Percentiles rank a stretch among this genome's conserved stretches.
Evolutionary conservation across 2,113 vertebrate species (phyloP).

Genomic region (Phoxinus phoxinus): DNA sequence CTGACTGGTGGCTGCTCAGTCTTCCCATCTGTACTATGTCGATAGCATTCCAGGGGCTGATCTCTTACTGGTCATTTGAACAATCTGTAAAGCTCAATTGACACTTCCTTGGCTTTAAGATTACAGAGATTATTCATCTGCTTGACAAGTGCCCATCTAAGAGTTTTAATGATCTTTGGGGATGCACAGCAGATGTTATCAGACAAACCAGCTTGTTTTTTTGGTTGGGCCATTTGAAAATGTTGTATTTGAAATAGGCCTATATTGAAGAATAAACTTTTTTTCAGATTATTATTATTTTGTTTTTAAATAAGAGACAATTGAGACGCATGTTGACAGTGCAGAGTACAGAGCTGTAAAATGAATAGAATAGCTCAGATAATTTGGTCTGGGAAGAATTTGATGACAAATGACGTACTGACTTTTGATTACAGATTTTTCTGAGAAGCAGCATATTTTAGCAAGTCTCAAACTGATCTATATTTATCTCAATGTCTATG

Average conservation of each 20-base stretch:
- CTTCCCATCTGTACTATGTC: conserved; percentile 53
- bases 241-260: background rate
- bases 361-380: background rate
- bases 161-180: background rate
- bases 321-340: no score
- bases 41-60: background rate
- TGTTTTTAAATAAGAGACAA: no score
- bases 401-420: background rate
- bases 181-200: background rate
- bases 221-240: background rate
- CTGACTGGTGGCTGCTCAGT: conserved; percentile 68
- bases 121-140: background rate
- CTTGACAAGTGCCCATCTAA: background rate
- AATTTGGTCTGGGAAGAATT: background rate
- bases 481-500: background rate
- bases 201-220: conserved; percentile 1
- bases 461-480: background rate
- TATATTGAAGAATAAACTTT: background rate
- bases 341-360: background rate
- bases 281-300: background rate
- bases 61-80: conserved; percentile 6
- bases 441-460: background rate
- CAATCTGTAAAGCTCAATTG: background rate
- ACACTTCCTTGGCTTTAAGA: background rate
- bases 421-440: background rate